Evolutionary conservation across 2,113 vertebrate species (phyloP), one percentile per base, ranked within the genome.

Genomic region (Semnopithecus entellus): DNA sequence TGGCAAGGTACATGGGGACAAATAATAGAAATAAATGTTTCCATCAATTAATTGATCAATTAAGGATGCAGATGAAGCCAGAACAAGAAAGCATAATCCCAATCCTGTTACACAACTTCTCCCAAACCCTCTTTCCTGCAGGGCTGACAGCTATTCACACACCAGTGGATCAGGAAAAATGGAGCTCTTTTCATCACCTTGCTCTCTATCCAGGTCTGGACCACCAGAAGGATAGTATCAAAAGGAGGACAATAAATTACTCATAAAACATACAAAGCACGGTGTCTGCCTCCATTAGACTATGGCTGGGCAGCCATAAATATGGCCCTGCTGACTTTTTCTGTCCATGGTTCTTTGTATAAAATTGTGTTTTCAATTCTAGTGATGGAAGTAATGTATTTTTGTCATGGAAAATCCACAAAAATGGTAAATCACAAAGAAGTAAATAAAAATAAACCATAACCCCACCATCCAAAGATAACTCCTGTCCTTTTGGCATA

Each of bases 331-430:
- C 35, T 89, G 75, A 5, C 18, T 88, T 85, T 94, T 95, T 78
- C 90, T 17, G 76, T 88, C 48, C 25, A 2, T 22, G 55, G 84
- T 85, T 92, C 84, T 64, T 98, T 88, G 38, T 84, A 25, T 81
- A 95, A 97, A 97, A 97, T 78, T 95, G 68, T 94, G 20, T 45
- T 95, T 96, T 97, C 87, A 81, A 96, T 97, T 48, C 20, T 85
- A 75, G 64, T 90, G 70, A 90, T 84, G 96, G 83, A 95, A 91
- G 50, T 72, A 72, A 97, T 96, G 94, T 66, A 84, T 97, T 97
- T 96, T 95, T 91, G 95, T 93, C 93, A 38, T 48, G 91, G 61
- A 48, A 95, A 97, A 90, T 84, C n/a, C 50, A 68, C 64, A 96
- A 94, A 40, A 48, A 89, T 89, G 59, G 45, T 89, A 93, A 96